Conservation (phyloP, 1,140 invertebrate species). For the Microplitis demolitor region DNA sequence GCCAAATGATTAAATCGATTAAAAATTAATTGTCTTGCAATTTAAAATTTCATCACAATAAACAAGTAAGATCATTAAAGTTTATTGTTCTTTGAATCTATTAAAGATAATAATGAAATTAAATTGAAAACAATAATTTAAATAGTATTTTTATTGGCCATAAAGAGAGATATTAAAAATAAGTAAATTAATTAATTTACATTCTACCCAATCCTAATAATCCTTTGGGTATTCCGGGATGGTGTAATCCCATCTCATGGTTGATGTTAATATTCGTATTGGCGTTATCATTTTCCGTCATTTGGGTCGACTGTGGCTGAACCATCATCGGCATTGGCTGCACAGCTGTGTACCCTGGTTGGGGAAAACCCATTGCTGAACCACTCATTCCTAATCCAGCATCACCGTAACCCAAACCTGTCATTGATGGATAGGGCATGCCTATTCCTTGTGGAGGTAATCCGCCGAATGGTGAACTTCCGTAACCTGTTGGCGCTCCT, state of each 20-base stretch:
- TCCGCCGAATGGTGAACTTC: not conserved
- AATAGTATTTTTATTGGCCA: not conserved
- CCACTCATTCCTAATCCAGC: not conserved
- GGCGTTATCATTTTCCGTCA: constrained; percentile 4
- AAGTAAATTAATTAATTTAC: not conserved
- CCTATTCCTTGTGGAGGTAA: not conserved
- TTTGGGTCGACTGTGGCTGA: not conserved
- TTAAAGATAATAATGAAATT: no score
- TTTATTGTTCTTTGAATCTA: no score
- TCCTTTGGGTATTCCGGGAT: not conserved
- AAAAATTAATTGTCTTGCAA: no score
- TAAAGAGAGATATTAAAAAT: no score
- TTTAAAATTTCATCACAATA: no score
- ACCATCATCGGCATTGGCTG: not conserved
- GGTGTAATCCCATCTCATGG: not conserved
- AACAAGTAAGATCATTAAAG: no score
- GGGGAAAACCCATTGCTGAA: not conserved
- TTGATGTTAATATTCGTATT: constrained; percentile 11
- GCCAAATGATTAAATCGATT: no score
- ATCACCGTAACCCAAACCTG: not conserved
- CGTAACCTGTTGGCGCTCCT: no score
- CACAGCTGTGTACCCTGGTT: not conserved
- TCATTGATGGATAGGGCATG: not conserved
- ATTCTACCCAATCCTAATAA: constrained; percentile 4
- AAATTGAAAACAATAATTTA: no score